Base-by-base conservation (phyloP, 2,113 vertebrate genomes). In the Psilopsiagon aymara region DNA sequence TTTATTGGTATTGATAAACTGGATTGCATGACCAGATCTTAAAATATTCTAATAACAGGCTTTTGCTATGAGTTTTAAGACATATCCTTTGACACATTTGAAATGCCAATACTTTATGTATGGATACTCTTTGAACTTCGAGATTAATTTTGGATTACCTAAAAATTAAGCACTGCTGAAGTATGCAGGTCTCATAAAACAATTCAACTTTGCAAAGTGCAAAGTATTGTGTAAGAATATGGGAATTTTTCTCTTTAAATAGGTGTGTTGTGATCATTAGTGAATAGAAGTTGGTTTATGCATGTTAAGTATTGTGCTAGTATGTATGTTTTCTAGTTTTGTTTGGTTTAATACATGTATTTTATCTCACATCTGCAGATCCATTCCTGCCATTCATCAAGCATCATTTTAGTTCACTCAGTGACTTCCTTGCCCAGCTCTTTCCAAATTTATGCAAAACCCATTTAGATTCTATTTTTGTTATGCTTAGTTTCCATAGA, bases 101-200 rank as follows among this genome's bases (percentile, higher is more conserved):
- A 95, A 94, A 83, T 75, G 44, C 49, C 78, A 94, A 39, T 92
- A 57, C 19, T 70, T 75, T 62, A n/a, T 1, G 1, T 59, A 76
- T 74, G 24, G 82, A 84, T 80, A 64, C 62, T 82, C 71, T 78
- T 95, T 16, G 47, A 91, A 94, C 77, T 76, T 95, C 31, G 37
- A 80, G 77, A 53, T 60, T 15, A 64, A 91, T 80, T 91, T 73
- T 88, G 79, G 53, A 57, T 93, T 94, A 67, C 78, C 31, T 90
- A 73, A 86, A 77, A 33, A 10, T 7, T 46, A 82, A 90, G 33
- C 35, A 35, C 31, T 68, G 63, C 53, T 96, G 80, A 75, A 78
- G 17, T 55, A 11, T 66, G 69, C 51, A 69, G 59, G 33, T 68
- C 31, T 88, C 46, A 41, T 74, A 49, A n/a, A 90, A 43, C 11